phyloP scores from a whole-genome alignment of 2,888 invertebrate genomes.

The Drosophila putrida region DNA sequence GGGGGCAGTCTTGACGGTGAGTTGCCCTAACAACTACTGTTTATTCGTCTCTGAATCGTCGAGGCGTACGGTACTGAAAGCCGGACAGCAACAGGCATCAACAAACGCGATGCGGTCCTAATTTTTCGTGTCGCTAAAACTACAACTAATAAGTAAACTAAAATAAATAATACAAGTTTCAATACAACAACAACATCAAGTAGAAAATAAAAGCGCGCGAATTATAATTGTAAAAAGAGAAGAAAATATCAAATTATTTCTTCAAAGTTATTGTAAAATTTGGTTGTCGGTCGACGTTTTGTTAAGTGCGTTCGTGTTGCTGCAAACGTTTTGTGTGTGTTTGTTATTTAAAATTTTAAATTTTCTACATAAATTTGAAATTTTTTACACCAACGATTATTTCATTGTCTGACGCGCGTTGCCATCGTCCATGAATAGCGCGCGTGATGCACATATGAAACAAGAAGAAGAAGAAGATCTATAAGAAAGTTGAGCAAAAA shows the following conservation, averaged over 20 bases:
- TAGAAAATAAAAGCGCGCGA: conserved; percentile 42
- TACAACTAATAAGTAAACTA: conserved; percentile 31
- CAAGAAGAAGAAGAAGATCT: conserved; percentile 30
- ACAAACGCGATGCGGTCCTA: conserved; percentile 73
- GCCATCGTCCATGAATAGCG: conserved; percentile 40
- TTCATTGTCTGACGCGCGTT: conserved; percentile 75
- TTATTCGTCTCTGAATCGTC: conserved; percentile 76
- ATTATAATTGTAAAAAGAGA: conserved; percentile 24
- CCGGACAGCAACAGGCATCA: conserved; percentile 56
- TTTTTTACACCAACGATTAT: conserved; percentile 38
- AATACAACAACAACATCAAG: conserved; percentile 18
- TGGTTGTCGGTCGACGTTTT: conserved; percentile 50
- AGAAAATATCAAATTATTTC: conserved; percentile 22
- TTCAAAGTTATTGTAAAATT: conserved; percentile 38
- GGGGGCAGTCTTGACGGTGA: conserved; percentile 70
- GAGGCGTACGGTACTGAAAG: conserved; percentile 69
- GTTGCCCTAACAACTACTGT: conserved; percentile 56
- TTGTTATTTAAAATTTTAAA: conserved; percentile 26
- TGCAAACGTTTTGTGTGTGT: conserved; percentile 42
- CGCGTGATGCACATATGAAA: conserved; percentile 75
- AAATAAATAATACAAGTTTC: conserved; percentile 38
- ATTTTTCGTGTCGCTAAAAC: conserved; percentile 55
- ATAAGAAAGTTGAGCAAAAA: conserved; percentile 47
- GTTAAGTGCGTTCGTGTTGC: conserved; percentile 56
- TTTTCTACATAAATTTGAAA: conserved; percentile 33